phyloP scores from a whole-genome alignment of 1,140 invertebrate species.

The Pseudomyrmex sp. region DNA sequence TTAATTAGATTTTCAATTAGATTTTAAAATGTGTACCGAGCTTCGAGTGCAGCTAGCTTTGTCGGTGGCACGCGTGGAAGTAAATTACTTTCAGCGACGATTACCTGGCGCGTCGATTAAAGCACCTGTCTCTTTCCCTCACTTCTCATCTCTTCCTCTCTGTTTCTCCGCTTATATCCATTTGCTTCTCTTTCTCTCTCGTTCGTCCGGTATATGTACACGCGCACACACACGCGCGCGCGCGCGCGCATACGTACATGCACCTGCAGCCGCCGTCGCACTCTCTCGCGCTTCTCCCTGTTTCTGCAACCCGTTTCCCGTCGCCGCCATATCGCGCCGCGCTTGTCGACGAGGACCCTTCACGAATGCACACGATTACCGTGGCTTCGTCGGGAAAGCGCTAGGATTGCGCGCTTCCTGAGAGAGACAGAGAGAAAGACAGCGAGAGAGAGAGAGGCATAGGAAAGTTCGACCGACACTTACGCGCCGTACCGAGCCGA shows the following conservation, averaged over 20 bases:
- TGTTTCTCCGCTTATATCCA: conserved; percentile 32
- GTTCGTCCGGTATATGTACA: background rate
- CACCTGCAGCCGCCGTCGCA: conserved; percentile 2
- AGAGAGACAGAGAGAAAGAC: background rate
- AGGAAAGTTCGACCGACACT: conserved; percentile 47
- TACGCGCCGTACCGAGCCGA: background rate
- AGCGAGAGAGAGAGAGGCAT: background rate
- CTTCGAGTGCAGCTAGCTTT: conserved; percentile 70
- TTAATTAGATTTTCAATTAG: conserved; percentile 78
- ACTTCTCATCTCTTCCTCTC: background rate
- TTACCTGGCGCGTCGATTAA: conserved; percentile 72
- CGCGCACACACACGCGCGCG: background rate
- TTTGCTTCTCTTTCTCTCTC: conserved; percentile 10
- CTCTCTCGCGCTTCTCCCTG: conserved; percentile 34
- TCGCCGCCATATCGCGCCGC: conserved; percentile 31
- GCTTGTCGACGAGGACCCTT: conserved; percentile 67
- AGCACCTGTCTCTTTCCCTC: conserved; percentile 25
- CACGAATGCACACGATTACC: conserved; percentile 72
- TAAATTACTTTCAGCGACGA: conserved; percentile 76
- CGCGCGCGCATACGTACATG: background rate
- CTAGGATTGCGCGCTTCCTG: conserved; percentile 70
- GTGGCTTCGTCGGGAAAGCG: conserved; percentile 64
- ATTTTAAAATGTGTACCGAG: conserved; percentile 75
- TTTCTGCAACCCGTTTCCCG: conserved; percentile 49
- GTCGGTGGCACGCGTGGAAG: conserved; percentile 73